phyloP scores from a whole-genome alignment of 2,797 vertebrate genomes.

The Microctenopoma lineatum region DNA sequence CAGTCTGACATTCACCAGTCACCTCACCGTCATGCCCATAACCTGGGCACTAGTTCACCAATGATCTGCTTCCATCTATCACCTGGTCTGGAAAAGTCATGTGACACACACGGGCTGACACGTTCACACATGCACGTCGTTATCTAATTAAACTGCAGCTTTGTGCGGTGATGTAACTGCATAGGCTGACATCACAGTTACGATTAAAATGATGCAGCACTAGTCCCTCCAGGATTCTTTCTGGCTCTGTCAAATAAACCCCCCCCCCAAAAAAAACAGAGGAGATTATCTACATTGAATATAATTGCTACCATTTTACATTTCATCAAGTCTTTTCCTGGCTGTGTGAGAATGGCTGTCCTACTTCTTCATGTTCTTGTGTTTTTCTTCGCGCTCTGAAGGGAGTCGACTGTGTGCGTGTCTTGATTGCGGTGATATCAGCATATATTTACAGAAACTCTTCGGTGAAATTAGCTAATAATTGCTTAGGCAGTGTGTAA shows the following conservation, averaged over 20 bases:
- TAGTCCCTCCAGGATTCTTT: constrained; percentile 18
- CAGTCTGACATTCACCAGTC: no score
- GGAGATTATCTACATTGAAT: constrained; percentile 58
- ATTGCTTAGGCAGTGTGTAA: not conserved
- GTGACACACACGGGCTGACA: no score
- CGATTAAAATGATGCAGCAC: no score
- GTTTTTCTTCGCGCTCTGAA: constrained; percentile 1
- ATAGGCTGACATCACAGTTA: no score
- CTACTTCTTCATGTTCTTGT: constrained; percentile 28
- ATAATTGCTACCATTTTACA: constrained; percentile 61
- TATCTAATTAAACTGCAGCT: no score
- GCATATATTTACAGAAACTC: no score
- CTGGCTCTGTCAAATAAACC: constrained; percentile 16
- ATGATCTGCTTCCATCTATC: no score
- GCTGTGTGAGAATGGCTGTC: constrained; percentile 26
- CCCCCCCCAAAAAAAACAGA: constrained; percentile 19
- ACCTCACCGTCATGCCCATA: no score
- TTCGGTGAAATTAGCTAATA: not conserved
- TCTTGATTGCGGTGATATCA: not conserved
- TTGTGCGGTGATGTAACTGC: no score
- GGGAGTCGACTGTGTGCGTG: not conserved
- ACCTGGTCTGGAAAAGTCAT: no score
- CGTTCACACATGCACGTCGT: no score
- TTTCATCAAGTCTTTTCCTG: constrained; percentile 41
- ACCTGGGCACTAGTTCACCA: no score